phyloP scores from a whole-genome alignment of 2,113 vertebrate species.

The Atractosteus spatula region DNA sequence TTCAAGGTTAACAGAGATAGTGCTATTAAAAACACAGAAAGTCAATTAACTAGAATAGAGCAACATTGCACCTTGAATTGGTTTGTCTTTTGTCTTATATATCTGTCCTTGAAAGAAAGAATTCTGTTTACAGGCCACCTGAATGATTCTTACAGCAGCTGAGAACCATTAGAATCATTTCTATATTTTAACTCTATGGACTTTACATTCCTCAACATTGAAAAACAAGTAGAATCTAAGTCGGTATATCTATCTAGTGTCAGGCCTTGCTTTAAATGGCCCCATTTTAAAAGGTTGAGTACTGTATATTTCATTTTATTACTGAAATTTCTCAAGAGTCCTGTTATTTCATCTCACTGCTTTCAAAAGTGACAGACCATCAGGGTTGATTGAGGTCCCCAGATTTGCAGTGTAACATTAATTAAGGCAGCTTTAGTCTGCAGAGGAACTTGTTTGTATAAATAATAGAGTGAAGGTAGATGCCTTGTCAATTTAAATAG shows the following conservation, averaged over 20 bases:
- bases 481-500: conserved; percentile 35
- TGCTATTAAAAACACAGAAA: neutral
- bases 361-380: conserved; percentile 1
- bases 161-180: too few relatives aligned
- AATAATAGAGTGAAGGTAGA: conserved; percentile 28
- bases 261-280: too few relatives aligned
- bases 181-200: too few relatives aligned
- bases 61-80: neutral
- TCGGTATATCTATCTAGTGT: too few relatives aligned
- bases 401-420: conserved; percentile 5
- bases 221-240: too few relatives aligned
- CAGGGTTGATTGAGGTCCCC: conserved; percentile 20
- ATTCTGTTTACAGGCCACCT: neutral
- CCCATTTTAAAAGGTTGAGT: too few relatives aligned
- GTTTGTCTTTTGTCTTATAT: neutral
- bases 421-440: conserved; percentile 17
- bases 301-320: too few relatives aligned
- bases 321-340: neutral
- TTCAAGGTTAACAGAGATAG: neutral
- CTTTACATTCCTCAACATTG: too few relatives aligned
- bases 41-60: neutral
- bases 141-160: too few relatives aligned
- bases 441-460: conserved; percentile 27
- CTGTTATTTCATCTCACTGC: neutral
- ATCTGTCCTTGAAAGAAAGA: neutral